Conservation (phyloP, 1,140 invertebrate species). For the Conus betulinus region DNA sequence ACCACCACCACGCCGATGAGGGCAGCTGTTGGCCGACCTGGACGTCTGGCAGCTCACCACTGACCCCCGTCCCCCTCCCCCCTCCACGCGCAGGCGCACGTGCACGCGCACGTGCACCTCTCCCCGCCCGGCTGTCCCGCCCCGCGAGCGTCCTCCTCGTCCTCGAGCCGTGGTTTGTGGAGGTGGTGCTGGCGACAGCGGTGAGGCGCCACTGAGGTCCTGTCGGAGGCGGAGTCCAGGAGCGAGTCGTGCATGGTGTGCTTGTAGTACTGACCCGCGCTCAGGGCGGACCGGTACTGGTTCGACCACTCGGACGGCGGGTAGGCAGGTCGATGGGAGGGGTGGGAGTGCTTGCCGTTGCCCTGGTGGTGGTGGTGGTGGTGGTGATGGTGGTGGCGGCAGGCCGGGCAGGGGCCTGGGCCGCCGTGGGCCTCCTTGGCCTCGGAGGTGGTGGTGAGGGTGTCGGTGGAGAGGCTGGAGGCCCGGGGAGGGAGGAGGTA, state of each 20-base stretch:
- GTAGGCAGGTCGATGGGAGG: slow-evolving; percentile 44
- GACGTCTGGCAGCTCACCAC: slow-evolving; percentile 19
- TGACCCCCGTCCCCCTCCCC: background rate
- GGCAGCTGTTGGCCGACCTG: slow-evolving; percentile 4
- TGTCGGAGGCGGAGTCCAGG: slow-evolving; percentile 50
- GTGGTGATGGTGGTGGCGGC: background rate
- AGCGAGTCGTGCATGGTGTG: slow-evolving; percentile 60
- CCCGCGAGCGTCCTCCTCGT: background rate
- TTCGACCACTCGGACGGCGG: slow-evolving; percentile 59
- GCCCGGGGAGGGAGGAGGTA: slow-evolving; percentile 75
- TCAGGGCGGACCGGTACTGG: slow-evolving; percentile 58
- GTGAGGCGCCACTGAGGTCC: slow-evolving; percentile 42
- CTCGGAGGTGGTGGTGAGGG: background rate
- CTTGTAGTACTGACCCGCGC: slow-evolving; percentile 62
- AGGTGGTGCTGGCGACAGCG: background rate
- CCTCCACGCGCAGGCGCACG: slow-evolving; percentile 2
- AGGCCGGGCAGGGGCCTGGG: background rate
- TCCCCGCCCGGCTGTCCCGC: background rate
- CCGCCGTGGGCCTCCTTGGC: background rate
- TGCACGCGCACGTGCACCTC: background rate
- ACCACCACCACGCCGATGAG: background rate
- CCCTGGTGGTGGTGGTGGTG: background rate
- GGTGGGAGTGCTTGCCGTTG: background rate
- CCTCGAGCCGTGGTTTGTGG: background rate
- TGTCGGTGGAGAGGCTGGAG: background rate